These are phyloP conservation scores for Octopus sinensis DNA, from an alignment of 1,140 invertebrate genomes.

Conservation along the genomic window DNA sequence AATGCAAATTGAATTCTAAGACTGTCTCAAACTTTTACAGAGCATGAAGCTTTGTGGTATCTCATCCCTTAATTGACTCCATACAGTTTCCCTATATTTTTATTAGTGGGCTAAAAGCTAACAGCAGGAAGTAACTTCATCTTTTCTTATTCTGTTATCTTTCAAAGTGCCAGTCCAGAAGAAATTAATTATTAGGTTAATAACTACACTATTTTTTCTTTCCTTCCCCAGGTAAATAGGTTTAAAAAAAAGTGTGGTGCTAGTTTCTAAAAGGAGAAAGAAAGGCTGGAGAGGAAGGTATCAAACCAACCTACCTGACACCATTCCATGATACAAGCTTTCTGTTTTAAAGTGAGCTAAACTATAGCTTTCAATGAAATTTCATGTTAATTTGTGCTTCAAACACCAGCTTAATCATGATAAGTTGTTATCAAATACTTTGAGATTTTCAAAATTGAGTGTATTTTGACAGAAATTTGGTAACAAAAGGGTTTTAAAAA, in stretches of 20 bases:
- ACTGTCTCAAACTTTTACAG: slow-evolving; percentile 1
- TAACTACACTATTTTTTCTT: neutral
- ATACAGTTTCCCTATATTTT: neutral
- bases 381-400: too few species aligned
- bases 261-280: neutral
- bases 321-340: too few species aligned
- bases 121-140: slow-evolving; percentile 1
- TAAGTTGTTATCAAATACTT: too few species aligned
- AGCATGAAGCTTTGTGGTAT: neutral
- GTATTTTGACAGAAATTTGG: too few species aligned
- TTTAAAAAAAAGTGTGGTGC: neutral
- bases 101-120: neutral
- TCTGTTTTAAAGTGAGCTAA: too few species aligned
- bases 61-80: slow-evolving; percentile 7
- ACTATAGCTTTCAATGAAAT: too few species aligned
- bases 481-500: neutral
- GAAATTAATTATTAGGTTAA: slow-evolving; percentile 8
- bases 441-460: too few species aligned
- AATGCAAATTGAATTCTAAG: neutral
- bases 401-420: too few species aligned
- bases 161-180: neutral
- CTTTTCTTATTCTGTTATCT: neutral
- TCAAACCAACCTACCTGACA: too few species aligned
- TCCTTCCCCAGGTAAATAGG: neutral
- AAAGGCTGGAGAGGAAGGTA: neutral